Evolutionary conservation across 2,113 vertebrate genomes (phyloP).

Genomic region (Nyctereutes procyonoides): DNA sequence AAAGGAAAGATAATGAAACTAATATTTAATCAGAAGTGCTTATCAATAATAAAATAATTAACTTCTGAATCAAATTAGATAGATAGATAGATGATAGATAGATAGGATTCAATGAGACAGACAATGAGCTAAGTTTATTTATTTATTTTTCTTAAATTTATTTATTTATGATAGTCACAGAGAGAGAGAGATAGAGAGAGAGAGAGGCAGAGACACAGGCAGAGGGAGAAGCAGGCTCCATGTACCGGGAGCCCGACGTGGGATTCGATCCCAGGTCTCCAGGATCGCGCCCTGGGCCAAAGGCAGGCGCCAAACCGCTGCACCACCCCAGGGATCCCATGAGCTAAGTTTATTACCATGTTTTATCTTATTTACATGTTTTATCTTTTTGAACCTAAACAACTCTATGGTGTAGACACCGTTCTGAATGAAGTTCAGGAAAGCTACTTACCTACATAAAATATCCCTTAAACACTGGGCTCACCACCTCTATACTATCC

Average conservation of each 20-base stretch:
- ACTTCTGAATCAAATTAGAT: neutral
- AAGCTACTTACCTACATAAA: rapidly evolving
- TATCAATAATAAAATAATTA: neutral
- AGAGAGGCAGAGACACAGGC: too few relatives aligned
- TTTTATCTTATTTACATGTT: rapidly evolving
- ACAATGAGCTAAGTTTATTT: neutral
- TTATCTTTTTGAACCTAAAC: neutral
- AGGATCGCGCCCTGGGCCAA: too few relatives aligned
- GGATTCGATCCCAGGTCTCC: too few relatives aligned
- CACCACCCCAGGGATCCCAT: too few relatives aligned
- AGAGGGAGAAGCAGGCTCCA: too few relatives aligned
- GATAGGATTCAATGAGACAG: neutral
- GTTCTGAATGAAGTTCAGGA: rapidly evolving
- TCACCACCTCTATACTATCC: rapidly evolving
- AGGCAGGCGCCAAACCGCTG: too few relatives aligned
- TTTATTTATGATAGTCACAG: too few relatives aligned
- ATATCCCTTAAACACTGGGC: rapidly evolving
- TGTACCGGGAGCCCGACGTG: too few relatives aligned
- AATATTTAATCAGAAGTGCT: neutral
- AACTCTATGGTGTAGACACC: rapidly evolving
- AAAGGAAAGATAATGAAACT: neutral
- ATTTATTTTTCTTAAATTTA: too few relatives aligned
- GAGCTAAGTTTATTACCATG: neutral
- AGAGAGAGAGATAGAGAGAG: too few relatives aligned
- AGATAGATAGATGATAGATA: too few relatives aligned